A percentile compares a stretch with the other conserved stretches of the same genome.
These are phyloP conservation scores for Onychostruthus taczanowskii DNA, from an alignment of 2,113 vertebrate genomes.

Conservation along the genomic window DNA sequence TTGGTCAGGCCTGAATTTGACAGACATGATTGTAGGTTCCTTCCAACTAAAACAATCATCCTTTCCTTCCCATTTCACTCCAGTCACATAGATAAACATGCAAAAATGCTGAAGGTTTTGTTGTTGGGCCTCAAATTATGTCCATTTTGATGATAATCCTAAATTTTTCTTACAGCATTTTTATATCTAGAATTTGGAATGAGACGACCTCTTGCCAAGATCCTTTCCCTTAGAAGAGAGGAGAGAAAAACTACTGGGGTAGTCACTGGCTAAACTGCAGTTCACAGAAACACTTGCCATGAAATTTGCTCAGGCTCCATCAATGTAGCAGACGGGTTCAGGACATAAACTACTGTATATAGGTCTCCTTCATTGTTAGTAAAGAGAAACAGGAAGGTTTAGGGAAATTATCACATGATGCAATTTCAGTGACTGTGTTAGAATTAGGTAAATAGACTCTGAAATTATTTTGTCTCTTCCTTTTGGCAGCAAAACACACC, in stretches of 20 bases:
- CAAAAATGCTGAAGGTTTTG: not conserved
- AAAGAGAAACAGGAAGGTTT: not conserved
- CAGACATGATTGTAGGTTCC: accelerated
- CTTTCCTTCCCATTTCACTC: not conserved
- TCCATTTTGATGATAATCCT: not conserved
- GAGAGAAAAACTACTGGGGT: not conserved
- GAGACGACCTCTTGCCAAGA: not conserved
- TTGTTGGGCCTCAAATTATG: not conserved
- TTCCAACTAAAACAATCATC: not conserved
- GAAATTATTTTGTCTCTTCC: not conserved
- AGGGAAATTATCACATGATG: not conserved
- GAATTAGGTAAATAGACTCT: not conserved
- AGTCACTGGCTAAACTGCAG: not conserved
- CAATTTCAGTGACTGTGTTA: not conserved
- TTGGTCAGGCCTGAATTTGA: not conserved
- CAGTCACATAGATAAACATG: not conserved
- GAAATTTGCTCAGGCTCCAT: not conserved
- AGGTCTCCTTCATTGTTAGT: not conserved
- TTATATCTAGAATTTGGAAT: not conserved
- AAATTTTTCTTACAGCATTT: not conserved
- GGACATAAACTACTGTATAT: not conserved
- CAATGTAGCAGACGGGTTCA: not conserved
- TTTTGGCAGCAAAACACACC: not conserved
- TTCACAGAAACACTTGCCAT: not conserved
- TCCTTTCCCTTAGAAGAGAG: not conserved